A percentile compares a stretch with the other conserved stretches of the same genome.
Conservation (phyloP, 2,888 invertebrate species). For the Halictus ligatus region DNA sequence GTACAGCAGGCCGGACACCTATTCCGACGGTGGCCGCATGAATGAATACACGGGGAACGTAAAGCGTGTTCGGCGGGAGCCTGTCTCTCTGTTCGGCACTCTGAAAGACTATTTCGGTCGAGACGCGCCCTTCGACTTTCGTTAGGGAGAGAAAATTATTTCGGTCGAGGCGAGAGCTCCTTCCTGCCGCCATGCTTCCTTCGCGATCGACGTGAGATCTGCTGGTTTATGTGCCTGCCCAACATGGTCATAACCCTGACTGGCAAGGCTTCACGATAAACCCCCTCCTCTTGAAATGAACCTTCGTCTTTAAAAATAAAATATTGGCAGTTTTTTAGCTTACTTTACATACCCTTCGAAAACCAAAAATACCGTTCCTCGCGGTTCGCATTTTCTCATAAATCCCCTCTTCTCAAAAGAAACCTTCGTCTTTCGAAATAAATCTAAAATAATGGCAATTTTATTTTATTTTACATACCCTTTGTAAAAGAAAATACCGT, state of each 20-base stretch:
- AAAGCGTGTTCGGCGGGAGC: conserved; percentile 40
- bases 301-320: neutral
- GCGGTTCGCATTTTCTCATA: too few species aligned
- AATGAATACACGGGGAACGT: conserved; percentile 55
- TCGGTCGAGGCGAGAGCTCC: conserved; percentile 64
- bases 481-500: neutral
- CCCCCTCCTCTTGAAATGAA: neutral
- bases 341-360: neutral
- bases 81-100: conserved; percentile 25
- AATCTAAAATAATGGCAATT: neutral
- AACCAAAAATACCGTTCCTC: neutral
- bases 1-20: neutral
- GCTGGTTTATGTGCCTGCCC: neutral
- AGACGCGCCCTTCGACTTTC: conserved; percentile 70
- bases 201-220: neutral
- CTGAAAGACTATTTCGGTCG: conserved; percentile 74
- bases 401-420: neutral
- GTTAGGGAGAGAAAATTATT: conserved; percentile 78
- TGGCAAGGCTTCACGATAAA: neutral
- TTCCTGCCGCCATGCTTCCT: conserved; percentile 48
- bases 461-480: neutral
- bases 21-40: conserved; percentile 5
- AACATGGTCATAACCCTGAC: neutral
- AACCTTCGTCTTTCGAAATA: neutral
- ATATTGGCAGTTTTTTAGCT: neutral